Percentiles rank a stretch among this genome's conserved stretches.
Evolutionary conservation across 2,888 invertebrate species (phyloP).

Genomic region (Pyrgus malvae): DNA sequence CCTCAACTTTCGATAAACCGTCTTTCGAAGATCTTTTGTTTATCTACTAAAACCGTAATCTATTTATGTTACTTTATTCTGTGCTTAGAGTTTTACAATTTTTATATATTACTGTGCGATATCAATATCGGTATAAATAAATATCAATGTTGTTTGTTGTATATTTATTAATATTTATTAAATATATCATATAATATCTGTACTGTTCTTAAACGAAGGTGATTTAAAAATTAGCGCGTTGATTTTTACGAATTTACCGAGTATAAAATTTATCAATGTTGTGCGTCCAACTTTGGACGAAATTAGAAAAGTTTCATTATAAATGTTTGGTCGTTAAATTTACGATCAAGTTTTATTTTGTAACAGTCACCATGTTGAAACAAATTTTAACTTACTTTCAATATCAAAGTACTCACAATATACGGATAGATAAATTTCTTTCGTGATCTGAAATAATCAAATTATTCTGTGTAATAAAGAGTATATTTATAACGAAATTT

Average conservation of each 20-base stretch:
- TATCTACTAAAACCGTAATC: too few species aligned
- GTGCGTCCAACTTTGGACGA: background rate
- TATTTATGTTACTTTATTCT: conserved; percentile 35
- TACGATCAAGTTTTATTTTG: conserved; percentile 12
- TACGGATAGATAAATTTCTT: too few species aligned
- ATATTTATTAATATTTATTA: conserved; percentile 41
- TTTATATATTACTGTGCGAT: background rate
- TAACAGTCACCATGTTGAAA: background rate
- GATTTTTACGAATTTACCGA: conserved; percentile 34
- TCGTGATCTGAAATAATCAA: too few species aligned
- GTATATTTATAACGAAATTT: too few species aligned
- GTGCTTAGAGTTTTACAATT: background rate
- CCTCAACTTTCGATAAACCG: too few species aligned
- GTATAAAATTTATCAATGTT: conserved; percentile 14
- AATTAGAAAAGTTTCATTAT: background rate
- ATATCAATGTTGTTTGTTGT: conserved; percentile 54
- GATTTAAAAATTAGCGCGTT: conserved; percentile 47
- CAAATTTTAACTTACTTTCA: background rate
- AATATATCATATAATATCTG: conserved; percentile 47
- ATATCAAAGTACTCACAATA: background rate
- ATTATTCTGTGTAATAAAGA: too few species aligned
- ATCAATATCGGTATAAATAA: background rate
- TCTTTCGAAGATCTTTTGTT: too few species aligned
- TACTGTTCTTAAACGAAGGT: conserved; percentile 51
- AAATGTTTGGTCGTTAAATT: background rate